These are phyloP conservation scores for Drosophila mayaguana DNA, from an alignment of 2,888 invertebrate species.

Conservation along the genomic window DNA sequence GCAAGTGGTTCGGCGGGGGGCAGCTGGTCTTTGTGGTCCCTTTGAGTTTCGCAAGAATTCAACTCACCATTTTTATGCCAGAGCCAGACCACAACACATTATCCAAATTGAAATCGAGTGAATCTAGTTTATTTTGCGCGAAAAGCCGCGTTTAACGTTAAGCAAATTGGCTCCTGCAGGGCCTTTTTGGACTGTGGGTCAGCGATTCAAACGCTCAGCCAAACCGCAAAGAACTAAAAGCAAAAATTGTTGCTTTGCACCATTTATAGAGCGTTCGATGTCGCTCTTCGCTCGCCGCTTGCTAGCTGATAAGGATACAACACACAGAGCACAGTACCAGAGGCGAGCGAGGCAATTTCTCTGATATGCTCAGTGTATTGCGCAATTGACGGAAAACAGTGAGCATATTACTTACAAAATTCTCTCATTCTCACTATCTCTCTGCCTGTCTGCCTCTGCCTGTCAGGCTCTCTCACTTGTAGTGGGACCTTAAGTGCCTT, in stretches of 20 bases:
- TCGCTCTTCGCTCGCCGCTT: conserved; percentile 32
- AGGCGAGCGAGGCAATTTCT: not conserved
- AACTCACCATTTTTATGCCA: conserved; percentile 71
- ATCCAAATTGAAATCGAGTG: conserved; percentile 33
- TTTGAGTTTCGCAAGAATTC: conserved; percentile 2
- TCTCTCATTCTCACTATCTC: conserved; percentile 14
- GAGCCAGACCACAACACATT: conserved; percentile 64
- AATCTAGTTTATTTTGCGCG: not conserved
- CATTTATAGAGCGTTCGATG: conserved; percentile 63
- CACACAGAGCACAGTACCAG: not conserved
- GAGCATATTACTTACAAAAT: conserved; percentile 15
- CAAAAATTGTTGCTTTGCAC: conserved; percentile 56
- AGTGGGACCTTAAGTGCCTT: conserved; percentile 5
- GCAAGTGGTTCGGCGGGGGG: conserved; percentile 63
- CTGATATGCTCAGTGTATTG: conserved; percentile 31
- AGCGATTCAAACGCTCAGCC: conserved; percentile 58
- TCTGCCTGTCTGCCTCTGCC: not conserved
- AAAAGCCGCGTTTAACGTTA: not conserved
- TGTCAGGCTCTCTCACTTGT: not conserved
- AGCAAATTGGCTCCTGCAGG: conserved; percentile 2
- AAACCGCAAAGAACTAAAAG: conserved; percentile 72
- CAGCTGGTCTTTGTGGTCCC: conserved; percentile 14
- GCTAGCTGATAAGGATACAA: conserved; percentile 71
- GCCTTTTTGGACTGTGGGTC: conserved; percentile 20
- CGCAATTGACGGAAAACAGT: conserved; percentile 44